Conservation (phyloP, 2,113 vertebrate species). For the Aegithalos caudatus region DNA sequence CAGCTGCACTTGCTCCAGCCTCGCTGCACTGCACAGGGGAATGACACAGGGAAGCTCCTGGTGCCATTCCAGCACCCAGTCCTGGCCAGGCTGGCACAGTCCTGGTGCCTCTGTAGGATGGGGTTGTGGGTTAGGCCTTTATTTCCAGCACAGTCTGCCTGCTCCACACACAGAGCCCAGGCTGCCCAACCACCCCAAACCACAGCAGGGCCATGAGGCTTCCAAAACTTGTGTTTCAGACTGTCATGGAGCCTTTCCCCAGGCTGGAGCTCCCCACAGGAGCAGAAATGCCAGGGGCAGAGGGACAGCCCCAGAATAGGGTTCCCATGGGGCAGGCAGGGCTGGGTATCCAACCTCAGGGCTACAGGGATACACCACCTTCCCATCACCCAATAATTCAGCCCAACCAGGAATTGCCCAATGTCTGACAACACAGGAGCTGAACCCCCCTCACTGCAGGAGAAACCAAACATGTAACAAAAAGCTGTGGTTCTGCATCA, state of each 20-base stretch:
- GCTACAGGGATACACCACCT: neutral
- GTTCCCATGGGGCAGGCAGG: neutral
- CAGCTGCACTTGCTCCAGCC: neutral
- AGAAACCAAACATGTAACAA: neutral
- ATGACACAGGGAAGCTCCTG: accelerated
- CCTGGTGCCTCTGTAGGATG: neutral
- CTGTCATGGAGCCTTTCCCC: neutral
- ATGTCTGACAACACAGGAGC: neutral
- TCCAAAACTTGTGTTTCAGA: neutral
- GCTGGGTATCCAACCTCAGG: neutral
- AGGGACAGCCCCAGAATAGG: neutral
- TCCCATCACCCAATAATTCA: neutral
- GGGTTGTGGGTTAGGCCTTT: neutral
- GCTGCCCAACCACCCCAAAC: neutral
- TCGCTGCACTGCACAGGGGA: accelerated
- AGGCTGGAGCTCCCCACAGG: neutral
- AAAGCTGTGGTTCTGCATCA: neutral
- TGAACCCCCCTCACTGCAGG: neutral
- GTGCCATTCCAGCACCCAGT: neutral
- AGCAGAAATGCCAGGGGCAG: neutral
- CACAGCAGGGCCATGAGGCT: neutral
- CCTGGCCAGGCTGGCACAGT: neutral
- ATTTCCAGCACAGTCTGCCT: neutral
- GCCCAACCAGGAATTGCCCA: neutral
- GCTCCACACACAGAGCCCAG: neutral